Conservation (phyloP, 2,888 invertebrate genomes). For the Hypsopygia costalis region DNA sequence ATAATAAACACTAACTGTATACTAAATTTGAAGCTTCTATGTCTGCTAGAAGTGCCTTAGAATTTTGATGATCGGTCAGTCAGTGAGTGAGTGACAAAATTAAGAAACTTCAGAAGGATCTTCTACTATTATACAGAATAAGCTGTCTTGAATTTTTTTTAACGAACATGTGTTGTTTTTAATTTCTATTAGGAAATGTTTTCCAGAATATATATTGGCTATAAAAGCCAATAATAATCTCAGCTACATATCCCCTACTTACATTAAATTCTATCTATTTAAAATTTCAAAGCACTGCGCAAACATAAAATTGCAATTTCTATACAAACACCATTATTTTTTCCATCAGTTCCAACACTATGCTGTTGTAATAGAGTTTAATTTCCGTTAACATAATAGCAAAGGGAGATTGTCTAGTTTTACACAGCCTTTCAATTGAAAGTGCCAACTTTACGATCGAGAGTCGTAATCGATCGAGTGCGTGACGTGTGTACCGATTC, state of each 20-base stretch:
- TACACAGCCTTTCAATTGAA: conserved; percentile 38
- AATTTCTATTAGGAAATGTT: no score
- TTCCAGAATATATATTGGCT: no score
- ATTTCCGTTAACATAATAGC: background rate
- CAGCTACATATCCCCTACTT: background rate
- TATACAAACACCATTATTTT: background rate
- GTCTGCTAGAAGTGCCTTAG: no score
- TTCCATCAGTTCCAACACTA: background rate
- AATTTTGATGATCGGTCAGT: no score
- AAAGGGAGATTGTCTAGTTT: conserved; percentile 11
- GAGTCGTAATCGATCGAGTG: conserved; percentile 44
- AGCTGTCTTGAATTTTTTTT: no score
- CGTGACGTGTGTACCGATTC: conserved; percentile 38
- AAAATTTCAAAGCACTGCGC: conserved; percentile 5
- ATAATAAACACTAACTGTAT: no score
- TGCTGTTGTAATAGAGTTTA: background rate
- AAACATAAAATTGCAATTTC: conserved; percentile 7
- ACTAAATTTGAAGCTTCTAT: no score
- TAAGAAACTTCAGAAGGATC: no score
- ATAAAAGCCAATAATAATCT: background rate
- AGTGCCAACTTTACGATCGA: conserved; percentile 50
- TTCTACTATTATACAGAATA: no score
- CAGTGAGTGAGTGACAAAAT: no score
- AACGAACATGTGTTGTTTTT: no score
- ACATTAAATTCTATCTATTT: background rate